Evolutionary conservation across 2,113 vertebrate species (phyloP).

Genomic region (Andinoacara biseriatus): DNA sequence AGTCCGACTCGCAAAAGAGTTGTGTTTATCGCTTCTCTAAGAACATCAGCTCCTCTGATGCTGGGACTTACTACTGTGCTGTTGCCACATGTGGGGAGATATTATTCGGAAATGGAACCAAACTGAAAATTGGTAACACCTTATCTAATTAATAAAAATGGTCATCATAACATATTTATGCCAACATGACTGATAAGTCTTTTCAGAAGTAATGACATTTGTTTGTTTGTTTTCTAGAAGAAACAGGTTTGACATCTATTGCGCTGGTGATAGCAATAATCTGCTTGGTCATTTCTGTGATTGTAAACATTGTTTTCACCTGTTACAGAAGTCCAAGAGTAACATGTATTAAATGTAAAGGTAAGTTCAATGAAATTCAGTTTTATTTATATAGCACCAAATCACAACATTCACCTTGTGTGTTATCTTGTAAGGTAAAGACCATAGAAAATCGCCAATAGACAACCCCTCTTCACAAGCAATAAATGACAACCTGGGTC

Average conservation of each 20-base stretch:
- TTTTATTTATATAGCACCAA: no score
- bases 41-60: no score
- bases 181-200: neutral
- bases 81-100: neutral
- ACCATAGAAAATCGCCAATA: neutral
- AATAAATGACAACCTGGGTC: neutral
- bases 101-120: fast-evolving
- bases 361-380: neutral
- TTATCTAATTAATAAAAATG: neutral
- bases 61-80: neutral
- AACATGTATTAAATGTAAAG: neutral
- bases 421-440: no score
- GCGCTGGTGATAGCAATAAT: neutral
- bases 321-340: neutral
- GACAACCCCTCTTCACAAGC: neutral
- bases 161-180: fast-evolving
- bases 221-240: neutral
- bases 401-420: no score
- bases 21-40: no score
- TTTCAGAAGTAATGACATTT: fast-evolving
- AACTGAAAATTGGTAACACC: fast-evolving
- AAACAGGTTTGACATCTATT: neutral
- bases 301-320: neutral
- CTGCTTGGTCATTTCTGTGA: slow-evolving; percentile 1
- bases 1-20: no score